Evolutionary conservation across 2,113 vertebrate species (phyloP).

Genomic region (Halichoeres trimaculatus): DNA sequence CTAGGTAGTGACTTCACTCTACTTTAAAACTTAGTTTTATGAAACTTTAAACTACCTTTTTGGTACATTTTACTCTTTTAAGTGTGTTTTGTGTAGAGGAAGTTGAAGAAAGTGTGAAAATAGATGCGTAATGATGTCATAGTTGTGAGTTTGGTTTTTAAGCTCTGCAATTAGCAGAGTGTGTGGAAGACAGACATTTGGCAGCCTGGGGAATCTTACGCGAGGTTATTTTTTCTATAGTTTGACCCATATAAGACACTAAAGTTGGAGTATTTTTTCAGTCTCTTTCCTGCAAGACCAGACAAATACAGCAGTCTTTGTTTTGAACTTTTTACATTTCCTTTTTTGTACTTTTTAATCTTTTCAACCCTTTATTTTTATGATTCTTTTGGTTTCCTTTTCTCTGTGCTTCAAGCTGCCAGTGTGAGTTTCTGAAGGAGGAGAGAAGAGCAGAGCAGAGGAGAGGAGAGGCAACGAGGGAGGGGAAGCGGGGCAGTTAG

Average conservation of each 20-base stretch:
- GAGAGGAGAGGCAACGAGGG: slow-evolving; percentile 37
- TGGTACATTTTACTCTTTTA: background rate
- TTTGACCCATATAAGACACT: no score
- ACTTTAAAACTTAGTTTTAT: background rate
- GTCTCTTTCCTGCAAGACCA: background rate
- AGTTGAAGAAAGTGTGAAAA: background rate
- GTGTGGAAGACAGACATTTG: slow-evolving; percentile 7
- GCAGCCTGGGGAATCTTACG: background rate
- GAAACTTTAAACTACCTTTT: background rate
- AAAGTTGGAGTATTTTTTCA: background rate
- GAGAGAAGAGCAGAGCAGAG: slow-evolving; percentile 9
- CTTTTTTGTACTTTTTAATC: slow-evolving; percentile 7
- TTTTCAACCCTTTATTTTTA: slow-evolving; percentile 12
- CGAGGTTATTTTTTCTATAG: background rate
- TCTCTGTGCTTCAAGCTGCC: slow-evolving; percentile 43
- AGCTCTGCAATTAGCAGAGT: background rate
- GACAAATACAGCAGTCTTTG: background rate
- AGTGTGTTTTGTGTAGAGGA: no score
- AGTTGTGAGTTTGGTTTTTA: background rate
- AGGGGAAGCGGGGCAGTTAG: slow-evolving; percentile 64
- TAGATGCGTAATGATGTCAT: background rate
- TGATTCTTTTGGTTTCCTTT: slow-evolving; percentile 3
- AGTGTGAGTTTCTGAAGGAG: slow-evolving; percentile 48
- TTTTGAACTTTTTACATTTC: background rate
- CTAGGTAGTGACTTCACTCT: background rate